Percentiles rank a stretch among this genome's conserved stretches.
These are phyloP conservation scores for Bicyclus anynana DNA, from an alignment of 1,140 invertebrate species.

Conservation along the genomic window DNA sequence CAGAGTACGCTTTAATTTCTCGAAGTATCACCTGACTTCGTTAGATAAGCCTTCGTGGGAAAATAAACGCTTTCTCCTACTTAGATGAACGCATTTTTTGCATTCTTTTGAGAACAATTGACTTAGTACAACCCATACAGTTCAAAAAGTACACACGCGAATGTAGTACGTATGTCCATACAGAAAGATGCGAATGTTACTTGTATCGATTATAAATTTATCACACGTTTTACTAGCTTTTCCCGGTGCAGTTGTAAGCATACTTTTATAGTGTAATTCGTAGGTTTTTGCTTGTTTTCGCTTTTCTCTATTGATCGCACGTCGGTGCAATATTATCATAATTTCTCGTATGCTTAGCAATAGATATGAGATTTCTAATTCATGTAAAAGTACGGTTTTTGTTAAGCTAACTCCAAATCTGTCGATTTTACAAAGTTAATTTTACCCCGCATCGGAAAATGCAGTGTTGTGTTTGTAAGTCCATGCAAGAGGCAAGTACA, in stretches of 20 bases:
- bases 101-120: slow-evolving; percentile 36
- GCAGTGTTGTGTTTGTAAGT: too few relatives aligned
- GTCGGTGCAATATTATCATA: slow-evolving; percentile 17
- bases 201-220: background rate
- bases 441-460: too few relatives aligned
- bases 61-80: slow-evolving; percentile 41
- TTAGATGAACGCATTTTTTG: slow-evolving; percentile 42
- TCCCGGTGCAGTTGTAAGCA: slow-evolving; percentile 33
- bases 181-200: background rate
- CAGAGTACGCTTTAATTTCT: slow-evolving; percentile 28
- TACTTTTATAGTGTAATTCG: slow-evolving; percentile 29
- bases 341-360: slow-evolving; percentile 1
- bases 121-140: slow-evolving; percentile 13
- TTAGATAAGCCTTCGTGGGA: slow-evolving; percentile 46
- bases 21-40: slow-evolving; percentile 29
- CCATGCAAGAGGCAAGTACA: too few relatives aligned
- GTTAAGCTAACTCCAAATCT: too few relatives aligned
- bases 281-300: slow-evolving; percentile 29
- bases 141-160: slow-evolving; percentile 12
- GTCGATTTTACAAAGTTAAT: too few relatives aligned
- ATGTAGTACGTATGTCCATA: background rate
- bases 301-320: slow-evolving; percentile 30
- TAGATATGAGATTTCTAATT: slow-evolving; percentile 8
- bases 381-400: slow-evolving; percentile 13
- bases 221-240: slow-evolving; percentile 12